Base-by-base conservation (phyloP, 1,140 invertebrate species). In the Zaprionus gabonicus region DNA sequence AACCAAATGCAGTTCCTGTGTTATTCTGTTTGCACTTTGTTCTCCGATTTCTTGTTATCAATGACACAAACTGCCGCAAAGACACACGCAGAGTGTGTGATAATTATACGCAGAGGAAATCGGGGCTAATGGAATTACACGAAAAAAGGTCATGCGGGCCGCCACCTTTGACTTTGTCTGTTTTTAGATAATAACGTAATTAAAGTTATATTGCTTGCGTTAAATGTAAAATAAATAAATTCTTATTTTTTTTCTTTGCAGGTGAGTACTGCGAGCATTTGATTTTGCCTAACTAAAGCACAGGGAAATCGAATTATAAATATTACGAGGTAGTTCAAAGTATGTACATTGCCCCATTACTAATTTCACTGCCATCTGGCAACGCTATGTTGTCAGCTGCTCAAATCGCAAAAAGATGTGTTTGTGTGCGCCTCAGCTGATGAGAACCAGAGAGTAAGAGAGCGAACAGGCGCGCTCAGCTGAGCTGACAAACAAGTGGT, bases 401-500 rank as follows among this genome's bases (percentile, higher is more conserved):
- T 87, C 67, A 76, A 71, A 27, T 57, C 62, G 71, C 77, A 70
- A 67, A 81, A 72, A 71, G 46, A 46, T n/a, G 53, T 75, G 56
- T 59, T 9, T 36, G 17, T 56, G 60, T 66, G 63, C 27, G 25
- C 10, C 68, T 41, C 83, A 88, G 84, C 84, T 87, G 84, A 63
- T 86, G 68, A 41, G 17, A 49, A 64, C 20, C 15, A 65, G 53
- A 67, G 51, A 34, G 25, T 12, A 7, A 70, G 73, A 53, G 60
- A 41, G 55, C 36, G 65, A 68, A 62, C 10, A 46, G 17, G 56
- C 23, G 49, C 57, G 51, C 53, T 58, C 53, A 59, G 66, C 82
- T 71, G 82, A 55, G 66, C 82, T 67, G 79, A 84, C 84, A 88
- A 88, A 88, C 84, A 88, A 88, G 84, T 88, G 84, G 84, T 88